Percentiles rank a stretch among this genome's conserved stretches.
Evolutionary conservation across 1,140 invertebrate genomes (phyloP).

Genomic region (Lordiphosa mommai): DNA sequence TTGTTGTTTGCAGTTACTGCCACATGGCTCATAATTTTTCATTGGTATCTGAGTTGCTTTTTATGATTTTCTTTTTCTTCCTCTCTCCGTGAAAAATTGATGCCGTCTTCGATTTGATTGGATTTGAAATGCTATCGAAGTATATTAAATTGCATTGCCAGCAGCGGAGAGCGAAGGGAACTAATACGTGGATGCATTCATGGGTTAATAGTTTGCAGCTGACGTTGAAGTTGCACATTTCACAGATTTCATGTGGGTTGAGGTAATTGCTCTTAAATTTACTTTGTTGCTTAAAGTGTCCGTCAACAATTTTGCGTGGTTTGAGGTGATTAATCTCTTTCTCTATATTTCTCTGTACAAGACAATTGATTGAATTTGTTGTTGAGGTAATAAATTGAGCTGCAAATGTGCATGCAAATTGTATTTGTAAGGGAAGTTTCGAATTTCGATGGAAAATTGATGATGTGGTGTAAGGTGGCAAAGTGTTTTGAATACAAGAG

Average conservation of each 20-base stretch:
- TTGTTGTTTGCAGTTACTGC: conserved; percentile 33
- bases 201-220: conserved; percentile 29
- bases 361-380: not conserved
- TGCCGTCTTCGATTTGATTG: conserved; percentile 62
- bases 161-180: not conserved
- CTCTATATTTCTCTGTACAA: not conserved
- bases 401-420: conserved; percentile 17
- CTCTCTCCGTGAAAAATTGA: conserved; percentile 53
- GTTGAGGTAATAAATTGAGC: conserved; percentile 27
- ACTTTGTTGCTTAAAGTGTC: conserved; percentile 12
- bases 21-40: conserved; percentile 72
- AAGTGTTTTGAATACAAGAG: conserved; percentile 10
- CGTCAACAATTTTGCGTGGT: not conserved
- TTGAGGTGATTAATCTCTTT: conserved; percentile 29
- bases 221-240: conserved; percentile 17
- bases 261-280: conserved; percentile 43
- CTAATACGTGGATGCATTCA: conserved; percentile 20
- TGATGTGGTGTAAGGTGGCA: conserved; percentile 14
- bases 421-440: not conserved
- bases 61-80: conserved; percentile 11
- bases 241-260: conserved; percentile 12
- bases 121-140: conserved; percentile 60
- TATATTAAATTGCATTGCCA: conserved; percentile 52
- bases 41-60: conserved; percentile 49
- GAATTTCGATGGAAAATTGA: conserved; percentile 16